These are phyloP conservation scores for Catostylus mosaicus DNA, from an alignment of 30 jellyfish, hydroid and myxozoan species.

Conservation along the genomic window DNA sequence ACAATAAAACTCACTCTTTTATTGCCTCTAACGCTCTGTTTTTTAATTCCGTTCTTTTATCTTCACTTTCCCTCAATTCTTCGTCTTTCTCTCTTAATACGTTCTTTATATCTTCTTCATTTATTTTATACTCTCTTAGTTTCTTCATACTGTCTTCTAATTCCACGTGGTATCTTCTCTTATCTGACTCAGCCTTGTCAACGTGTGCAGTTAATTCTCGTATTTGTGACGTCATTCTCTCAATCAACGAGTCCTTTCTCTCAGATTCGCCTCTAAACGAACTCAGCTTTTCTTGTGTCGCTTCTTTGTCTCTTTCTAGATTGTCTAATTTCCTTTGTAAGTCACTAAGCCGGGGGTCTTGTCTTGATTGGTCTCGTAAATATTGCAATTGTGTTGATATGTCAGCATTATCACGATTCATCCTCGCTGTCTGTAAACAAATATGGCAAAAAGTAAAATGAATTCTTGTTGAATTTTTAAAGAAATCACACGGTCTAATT, in stretches of 20 bases:
- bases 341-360: conserved; percentile 33
- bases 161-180: conserved; percentile 38
- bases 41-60: conserved; percentile 71
- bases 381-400: conserved; percentile 23
- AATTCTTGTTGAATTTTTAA: too few relatives aligned
- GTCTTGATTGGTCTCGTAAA: conserved; percentile 26
- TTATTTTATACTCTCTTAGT: conserved; percentile 23
- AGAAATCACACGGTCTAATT: too few relatives aligned
- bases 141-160: conserved; percentile 57
- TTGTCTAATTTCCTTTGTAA: conserved; percentile 37
- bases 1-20: conserved; percentile 79
- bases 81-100: conserved; percentile 37
- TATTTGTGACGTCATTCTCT: conserved; percentile 57
- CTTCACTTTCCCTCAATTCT: conserved; percentile 51
- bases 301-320: conserved; percentile 42
- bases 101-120: conserved; percentile 54
- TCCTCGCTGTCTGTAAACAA: conserved; percentile 27
- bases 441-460: not conserved
- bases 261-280: conserved; percentile 48
- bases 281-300: conserved; percentile 3
- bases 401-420: conserved; percentile 34
- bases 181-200: conserved; percentile 66
- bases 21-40: conserved; percentile 76
- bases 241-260: conserved; percentile 57
- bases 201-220: conserved; percentile 54